Conservation (phyloP, 2,113 vertebrate genomes). For the Gopherus evgoodei region DNA sequence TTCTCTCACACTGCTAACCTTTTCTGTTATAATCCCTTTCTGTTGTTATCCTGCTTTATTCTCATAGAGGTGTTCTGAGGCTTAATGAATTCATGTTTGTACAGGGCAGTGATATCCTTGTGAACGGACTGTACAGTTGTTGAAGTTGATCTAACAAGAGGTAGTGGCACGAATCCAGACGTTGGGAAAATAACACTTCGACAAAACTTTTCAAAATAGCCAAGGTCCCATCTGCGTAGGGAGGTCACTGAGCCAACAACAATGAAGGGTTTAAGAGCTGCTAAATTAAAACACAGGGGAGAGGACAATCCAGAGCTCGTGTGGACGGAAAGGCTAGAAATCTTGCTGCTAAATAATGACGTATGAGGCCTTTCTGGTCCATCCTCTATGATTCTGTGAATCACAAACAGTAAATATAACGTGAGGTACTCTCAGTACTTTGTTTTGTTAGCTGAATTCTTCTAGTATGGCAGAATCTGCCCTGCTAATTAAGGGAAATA, state of each 20-base stretch:
- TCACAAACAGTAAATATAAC: neutral
- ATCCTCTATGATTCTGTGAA: neutral
- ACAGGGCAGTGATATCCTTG: neutral
- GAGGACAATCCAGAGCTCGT: neutral
- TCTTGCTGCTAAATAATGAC: neutral
- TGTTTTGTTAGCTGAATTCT: neutral
- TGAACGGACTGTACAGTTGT: neutral
- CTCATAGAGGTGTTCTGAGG: neutral
- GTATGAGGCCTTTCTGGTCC: neutral
- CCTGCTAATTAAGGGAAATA: neutral
- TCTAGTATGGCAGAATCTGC: neutral
- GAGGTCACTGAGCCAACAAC: neutral
- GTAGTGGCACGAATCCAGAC: neutral
- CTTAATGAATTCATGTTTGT: neutral
- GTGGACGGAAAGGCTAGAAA: neutral
- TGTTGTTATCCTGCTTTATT: neutral
- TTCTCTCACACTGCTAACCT: neutral
- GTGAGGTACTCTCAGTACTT: neutral
- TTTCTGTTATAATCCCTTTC: neutral
- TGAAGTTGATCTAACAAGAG: neutral
- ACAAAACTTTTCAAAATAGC: neutral
- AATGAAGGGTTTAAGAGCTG: neutral
- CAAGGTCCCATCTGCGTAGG: slow-evolving; percentile 13
- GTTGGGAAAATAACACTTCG: slow-evolving; percentile 29
- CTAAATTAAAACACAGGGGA: neutral